phyloP scores from a whole-genome alignment of 2,888 invertebrate genomes.

The Drosophila paramelanica region DNA sequence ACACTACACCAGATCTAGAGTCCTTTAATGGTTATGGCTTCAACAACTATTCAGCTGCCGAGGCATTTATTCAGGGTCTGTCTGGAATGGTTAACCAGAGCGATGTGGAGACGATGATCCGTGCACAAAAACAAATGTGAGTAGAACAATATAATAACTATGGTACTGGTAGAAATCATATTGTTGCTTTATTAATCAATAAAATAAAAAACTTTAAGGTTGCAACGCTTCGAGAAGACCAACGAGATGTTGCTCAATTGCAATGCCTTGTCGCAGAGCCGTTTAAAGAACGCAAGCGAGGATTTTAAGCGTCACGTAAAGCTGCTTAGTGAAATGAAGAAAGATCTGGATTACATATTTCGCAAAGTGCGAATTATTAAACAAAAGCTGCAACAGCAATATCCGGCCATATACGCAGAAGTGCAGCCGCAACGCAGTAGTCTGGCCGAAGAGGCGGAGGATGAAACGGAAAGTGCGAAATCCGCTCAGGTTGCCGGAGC shows the following conservation, averaged over 20 bases:
- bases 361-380: conserved; percentile 94
- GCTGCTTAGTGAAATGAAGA: conserved; percentile 94
- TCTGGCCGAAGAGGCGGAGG: conserved; percentile 86
- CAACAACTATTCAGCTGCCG: conserved; percentile 95
- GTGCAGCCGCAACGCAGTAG: conserved; percentile 86
- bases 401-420: conserved; percentile 89
- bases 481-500: conserved; percentile 10
- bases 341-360: conserved; percentile 97
- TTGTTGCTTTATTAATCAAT: background rate
- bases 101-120: conserved; percentile 94
- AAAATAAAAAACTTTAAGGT: conserved; percentile 86
- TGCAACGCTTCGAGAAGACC: conserved; percentile 98
- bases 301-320: conserved; percentile 97
- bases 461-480: conserved; percentile 83
- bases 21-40: conserved; percentile 93
- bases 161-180: background rate
- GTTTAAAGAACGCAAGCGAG: conserved; percentile 92
- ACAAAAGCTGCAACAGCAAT: conserved; percentile 90
- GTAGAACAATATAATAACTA: background rate
- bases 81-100: conserved; percentile 96
- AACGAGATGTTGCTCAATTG: conserved; percentile 99
- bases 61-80: conserved; percentile 96
- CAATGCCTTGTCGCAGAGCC: conserved; percentile 95
- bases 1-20: conserved; percentile 83
- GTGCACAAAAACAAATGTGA: conserved; percentile 97